Evolutionary conservation across 2,888 invertebrate genomes (phyloP).

Genomic region (Axea sp.): DNA sequence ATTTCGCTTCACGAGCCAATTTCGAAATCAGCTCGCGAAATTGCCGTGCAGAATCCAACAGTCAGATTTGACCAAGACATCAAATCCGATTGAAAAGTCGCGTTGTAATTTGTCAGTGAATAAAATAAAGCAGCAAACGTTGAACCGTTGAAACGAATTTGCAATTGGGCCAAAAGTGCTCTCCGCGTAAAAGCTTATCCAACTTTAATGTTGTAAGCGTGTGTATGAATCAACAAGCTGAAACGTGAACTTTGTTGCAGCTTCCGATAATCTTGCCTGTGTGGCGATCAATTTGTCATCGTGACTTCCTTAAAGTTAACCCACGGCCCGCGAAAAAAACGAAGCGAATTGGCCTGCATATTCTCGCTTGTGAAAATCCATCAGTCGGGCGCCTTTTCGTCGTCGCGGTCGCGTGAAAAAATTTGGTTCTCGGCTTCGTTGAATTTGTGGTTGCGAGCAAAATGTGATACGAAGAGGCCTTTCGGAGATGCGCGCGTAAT

Average conservation of each 20-base stretch:
- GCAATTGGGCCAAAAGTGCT: constrained; percentile 25
- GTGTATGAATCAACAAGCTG: constrained; percentile 42
- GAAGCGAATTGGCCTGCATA: too few species aligned
- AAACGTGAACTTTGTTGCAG: constrained; percentile 42
- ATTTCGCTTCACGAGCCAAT: constrained; percentile 27
- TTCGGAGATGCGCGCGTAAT: constrained; percentile 15
- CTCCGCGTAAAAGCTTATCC: constrained; percentile 8
- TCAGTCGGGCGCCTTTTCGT: too few species aligned
- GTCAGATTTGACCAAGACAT: too few species aligned
- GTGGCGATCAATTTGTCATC: constrained; percentile 54
- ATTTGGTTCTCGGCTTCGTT: constrained; percentile 1
- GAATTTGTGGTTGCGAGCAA: constrained; percentile 16
- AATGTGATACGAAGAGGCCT: constrained; percentile 12
- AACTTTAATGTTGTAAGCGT: constrained; percentile 23
- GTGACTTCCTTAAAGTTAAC: constrained; percentile 44
- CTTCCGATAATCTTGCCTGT: constrained; percentile 35
- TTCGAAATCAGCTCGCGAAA: constrained; percentile 21
- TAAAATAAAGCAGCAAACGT: background rate
- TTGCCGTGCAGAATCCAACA: background rate
- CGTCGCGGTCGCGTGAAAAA: too few species aligned
- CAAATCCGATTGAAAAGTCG: constrained; percentile 8
- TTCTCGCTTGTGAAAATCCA: too few species aligned
- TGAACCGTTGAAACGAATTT: background rate
- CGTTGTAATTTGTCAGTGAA: background rate
- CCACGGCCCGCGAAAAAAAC: too few species aligned